A percentile compares a stretch with the other conserved stretches of the same genome.
These are phyloP conservation scores for Toxostoma redivivum DNA, from an alignment of 2,113 vertebrate genomes.

Conservation along the genomic window DNA sequence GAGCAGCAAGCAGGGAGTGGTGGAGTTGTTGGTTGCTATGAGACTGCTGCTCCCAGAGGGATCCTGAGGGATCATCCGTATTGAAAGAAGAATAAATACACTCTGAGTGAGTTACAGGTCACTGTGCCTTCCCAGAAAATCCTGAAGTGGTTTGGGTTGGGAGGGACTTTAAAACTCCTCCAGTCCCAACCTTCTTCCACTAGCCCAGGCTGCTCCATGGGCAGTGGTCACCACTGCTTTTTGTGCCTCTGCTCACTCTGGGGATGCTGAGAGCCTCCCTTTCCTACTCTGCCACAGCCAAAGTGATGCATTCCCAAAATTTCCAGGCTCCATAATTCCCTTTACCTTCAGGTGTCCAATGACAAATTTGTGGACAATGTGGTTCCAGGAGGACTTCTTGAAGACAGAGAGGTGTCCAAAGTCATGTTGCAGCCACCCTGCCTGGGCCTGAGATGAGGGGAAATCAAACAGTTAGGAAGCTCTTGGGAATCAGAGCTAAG, in stretches of 20 bases:
- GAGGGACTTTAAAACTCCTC: background rate
- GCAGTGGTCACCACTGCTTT: background rate
- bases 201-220: background rate
- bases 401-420: constrained; percentile 96
- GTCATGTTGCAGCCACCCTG: constrained; percentile 95
- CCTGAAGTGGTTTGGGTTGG: background rate
- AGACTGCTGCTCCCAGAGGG: background rate
- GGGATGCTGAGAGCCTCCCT: background rate
- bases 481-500: background rate
- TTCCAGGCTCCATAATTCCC: background rate
- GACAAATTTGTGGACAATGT: constrained; percentile 86
- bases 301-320: background rate
- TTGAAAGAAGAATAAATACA: background rate
- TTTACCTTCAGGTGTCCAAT: constrained; percentile 94
- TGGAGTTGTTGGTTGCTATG: background rate
- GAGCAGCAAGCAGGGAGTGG: background rate
- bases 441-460: constrained; percentile 77
- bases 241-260: background rate
- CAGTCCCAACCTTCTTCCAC: background rate
- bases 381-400: constrained; percentile 88
- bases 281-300: background rate
- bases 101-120: background rate
- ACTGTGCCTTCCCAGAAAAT: background rate
- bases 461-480: background rate
- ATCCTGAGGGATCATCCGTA: background rate